A percentile compares a stretch with the other conserved stretches of the same genome.
Conservation (phyloP, 2,797 vertebrate genomes). For the Sarcophilus harrisii region DNA sequence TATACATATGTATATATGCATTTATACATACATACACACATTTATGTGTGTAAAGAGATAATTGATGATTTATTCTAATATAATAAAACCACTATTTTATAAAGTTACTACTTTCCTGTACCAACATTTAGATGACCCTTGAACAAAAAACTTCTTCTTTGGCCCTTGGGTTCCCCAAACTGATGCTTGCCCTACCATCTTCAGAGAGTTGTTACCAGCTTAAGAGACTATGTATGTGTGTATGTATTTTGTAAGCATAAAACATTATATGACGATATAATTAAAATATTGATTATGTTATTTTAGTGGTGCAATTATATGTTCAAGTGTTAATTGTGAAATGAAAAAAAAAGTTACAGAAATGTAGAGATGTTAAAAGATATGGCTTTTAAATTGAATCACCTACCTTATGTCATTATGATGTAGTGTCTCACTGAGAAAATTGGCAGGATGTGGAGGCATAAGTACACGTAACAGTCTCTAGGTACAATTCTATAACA, state of each 20-base stretch:
- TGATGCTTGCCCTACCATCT: background rate
- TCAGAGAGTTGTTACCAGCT: background rate
- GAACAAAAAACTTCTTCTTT: background rate
- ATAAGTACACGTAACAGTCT: background rate
- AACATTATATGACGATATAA: background rate
- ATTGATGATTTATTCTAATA: background rate
- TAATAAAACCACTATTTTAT: background rate
- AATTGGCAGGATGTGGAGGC: background rate
- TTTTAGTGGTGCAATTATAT: constrained; percentile 6
- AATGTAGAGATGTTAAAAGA: background rate
- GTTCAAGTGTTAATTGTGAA: constrained; percentile 42
- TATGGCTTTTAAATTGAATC: constrained; percentile 1
- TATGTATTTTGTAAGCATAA: background rate
- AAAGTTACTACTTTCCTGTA: background rate
- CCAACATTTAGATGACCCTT: background rate
- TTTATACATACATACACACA: background rate
- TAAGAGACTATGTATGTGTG: background rate
- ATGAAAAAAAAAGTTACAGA: background rate
- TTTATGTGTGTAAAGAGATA: no score
- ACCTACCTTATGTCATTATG: background rate
- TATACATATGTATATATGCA: background rate
- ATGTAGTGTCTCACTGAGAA: background rate
- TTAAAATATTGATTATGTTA: background rate
- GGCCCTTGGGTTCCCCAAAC: background rate
- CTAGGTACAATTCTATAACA: background rate